These are phyloP conservation scores for Pristionchus japonicus DNA, from an alignment of 2,888 invertebrate genomes.

Conservation along the genomic window DNA sequence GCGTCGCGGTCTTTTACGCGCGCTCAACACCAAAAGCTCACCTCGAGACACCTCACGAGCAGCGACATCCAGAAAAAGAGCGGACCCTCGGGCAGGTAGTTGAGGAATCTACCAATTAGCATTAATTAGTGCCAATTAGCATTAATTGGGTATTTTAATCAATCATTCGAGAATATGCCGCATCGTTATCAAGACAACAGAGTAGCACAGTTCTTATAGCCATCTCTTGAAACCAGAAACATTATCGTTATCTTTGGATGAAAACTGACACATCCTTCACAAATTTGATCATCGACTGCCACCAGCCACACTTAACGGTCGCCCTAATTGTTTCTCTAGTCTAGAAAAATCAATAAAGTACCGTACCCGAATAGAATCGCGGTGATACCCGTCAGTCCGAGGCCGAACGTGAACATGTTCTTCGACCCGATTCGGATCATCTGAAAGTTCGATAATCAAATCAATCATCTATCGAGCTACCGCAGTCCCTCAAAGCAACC, in stretches of 20 bases:
- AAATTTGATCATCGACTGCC: too few species aligned
- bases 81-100: slow-evolving; percentile 70
- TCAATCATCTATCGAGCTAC: too few species aligned
- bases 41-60: slow-evolving; percentile 71
- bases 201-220: background rate
- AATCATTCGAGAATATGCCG: background rate
- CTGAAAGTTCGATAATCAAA: slow-evolving; percentile 75
- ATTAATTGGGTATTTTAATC: background rate
- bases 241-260: background rate
- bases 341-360: background rate
- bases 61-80: slow-evolving; percentile 72
- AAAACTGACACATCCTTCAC: too few species aligned
- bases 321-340: too few species aligned
- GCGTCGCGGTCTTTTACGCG: too few species aligned
- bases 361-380: slow-evolving; percentile 84
- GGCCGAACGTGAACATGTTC: slow-evolving; percentile 86
- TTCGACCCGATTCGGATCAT: slow-evolving; percentile 87
- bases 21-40: too few species aligned
- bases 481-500: too few species aligned
- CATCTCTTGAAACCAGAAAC: background rate
- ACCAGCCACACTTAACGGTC: too few species aligned
- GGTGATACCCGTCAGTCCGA: slow-evolving; percentile 87
- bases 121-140: slow-evolving; percentile 1
- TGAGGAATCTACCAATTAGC: too few species aligned
- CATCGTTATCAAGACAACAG: background rate